Percentiles rank a stretch among this genome's conserved stretches.
Evolutionary conservation across 2,797 vertebrate genomes (phyloP).

Genomic region (Fistularia tabacaria): DNA sequence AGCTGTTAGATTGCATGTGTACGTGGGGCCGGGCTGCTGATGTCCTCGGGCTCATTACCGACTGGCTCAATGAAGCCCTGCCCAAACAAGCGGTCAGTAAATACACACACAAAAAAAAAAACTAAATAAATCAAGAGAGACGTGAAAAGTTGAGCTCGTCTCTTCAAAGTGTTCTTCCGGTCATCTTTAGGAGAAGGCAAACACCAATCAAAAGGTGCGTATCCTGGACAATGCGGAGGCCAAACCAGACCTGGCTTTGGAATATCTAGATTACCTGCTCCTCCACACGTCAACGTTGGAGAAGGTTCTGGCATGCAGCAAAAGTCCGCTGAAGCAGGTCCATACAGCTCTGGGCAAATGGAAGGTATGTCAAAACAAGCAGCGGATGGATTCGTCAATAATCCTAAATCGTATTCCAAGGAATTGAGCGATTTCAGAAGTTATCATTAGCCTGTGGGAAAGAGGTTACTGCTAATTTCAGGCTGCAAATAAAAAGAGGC

Average conservation of each 20-base stretch:
- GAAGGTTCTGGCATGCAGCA: constrained; percentile 72
- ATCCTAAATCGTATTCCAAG: no score
- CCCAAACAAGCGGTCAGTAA: constrained; percentile 67
- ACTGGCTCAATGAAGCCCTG: constrained; percentile 79
- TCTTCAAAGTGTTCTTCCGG: constrained; percentile 1
- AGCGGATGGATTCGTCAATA: no score
- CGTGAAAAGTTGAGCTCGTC: neutral
- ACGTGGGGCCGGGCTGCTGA: constrained; percentile 85
- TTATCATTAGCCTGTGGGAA: no score
- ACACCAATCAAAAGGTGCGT: constrained; percentile 65
- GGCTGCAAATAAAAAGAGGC: no score
- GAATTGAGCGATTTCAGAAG: no score
- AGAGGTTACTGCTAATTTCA: no score
- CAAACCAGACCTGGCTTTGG: constrained; percentile 84
- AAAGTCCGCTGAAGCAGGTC: constrained; percentile 77
- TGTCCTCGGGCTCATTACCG: constrained; percentile 79
- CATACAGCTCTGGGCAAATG: constrained; percentile 76
- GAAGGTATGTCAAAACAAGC: constrained; percentile 71
- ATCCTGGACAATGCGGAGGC: constrained; percentile 72
- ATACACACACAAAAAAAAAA: neutral
- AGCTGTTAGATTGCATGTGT: constrained; percentile 88
- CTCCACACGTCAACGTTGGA: constrained; percentile 73
- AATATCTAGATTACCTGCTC: constrained; percentile 85
- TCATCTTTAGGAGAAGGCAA: constrained; percentile 54
- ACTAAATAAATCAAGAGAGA: neutral